A percentile compares a stretch with the other conserved stretches of the same genome.
phyloP scores from a whole-genome alignment of 2,797 vertebrate species.

The Tolypeutes matacus region DNA sequence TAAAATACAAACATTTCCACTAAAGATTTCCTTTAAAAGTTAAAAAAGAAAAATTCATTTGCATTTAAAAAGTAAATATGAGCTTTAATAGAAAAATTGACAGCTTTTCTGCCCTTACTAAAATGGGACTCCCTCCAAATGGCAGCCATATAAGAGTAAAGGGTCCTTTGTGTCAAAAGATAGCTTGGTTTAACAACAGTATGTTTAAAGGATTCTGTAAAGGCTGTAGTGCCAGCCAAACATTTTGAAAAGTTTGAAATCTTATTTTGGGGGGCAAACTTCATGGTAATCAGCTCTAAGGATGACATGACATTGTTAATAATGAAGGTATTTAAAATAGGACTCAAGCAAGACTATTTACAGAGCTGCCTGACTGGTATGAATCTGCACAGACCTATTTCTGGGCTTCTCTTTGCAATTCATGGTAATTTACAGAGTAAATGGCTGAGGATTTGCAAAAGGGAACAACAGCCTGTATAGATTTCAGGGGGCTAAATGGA shows the following conservation, averaged over 20 bases:
- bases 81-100: conserved; percentile 68
- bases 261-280: conserved; percentile 69
- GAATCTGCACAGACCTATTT: conserved; percentile 83
- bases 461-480: conserved; percentile 64
- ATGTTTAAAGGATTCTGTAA: conserved; percentile 68
- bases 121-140: conserved; percentile 73
- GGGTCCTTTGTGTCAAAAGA: conserved; percentile 57
- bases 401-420: conserved; percentile 82
- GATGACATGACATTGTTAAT: conserved; percentile 73
- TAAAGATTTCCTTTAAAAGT: conserved; percentile 30
- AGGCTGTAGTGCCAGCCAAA: not conserved
- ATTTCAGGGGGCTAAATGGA: conserved; percentile 80
- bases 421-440: conserved; percentile 83
- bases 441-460: conserved; percentile 76
- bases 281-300: conserved; percentile 67
- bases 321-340: conserved; percentile 81
- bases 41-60: conserved; percentile 60
- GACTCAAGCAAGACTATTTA: conserved; percentile 76
- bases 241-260: conserved; percentile 75
- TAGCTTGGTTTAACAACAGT: conserved; percentile 70
- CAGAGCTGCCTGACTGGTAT: conserved; percentile 76
- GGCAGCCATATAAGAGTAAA: conserved; percentile 60
- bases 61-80: conserved; percentile 67
- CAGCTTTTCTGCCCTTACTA: conserved; percentile 37
- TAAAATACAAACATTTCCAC: conserved; percentile 52